Base-by-base conservation (phyloP, 92 coral and sea anemone genomes). In the Muricea muricata region DNA sequence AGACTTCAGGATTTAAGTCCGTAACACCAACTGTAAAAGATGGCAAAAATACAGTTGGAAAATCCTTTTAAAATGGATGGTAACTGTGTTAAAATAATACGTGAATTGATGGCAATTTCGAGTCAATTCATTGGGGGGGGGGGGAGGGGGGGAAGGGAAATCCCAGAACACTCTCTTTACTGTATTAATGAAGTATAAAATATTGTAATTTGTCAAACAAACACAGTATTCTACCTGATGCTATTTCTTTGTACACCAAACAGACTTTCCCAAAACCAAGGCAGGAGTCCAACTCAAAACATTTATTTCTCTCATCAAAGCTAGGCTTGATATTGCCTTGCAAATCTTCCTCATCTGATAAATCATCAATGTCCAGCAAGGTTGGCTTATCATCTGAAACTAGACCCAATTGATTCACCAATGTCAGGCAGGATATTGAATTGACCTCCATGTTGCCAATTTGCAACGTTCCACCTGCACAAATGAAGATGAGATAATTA, bases 361-460 rank as follows among this genome's bases (percentile, higher is more conserved):
- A 76, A 8, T 93, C 79, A 74, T 97, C 99, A 60, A 97, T 55
- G 71, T 97, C 99, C 1, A 92, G 88, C 72, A 97, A 76, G 21
- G 94, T 90, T 41, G 99, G 99, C n/a, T 57, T 87, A 57, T 97
- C 92, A 32, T 92, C 98, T 89, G 85, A 78, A 41, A 88, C 73
- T 5, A 90, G n/a, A 23, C 26, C 35, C 21, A 94, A 28, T 28
- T 77, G 80, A 63, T 86, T 86, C n/a, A 94, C 80, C 14, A 90
- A 83, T 11, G 87, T 75, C 20, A 97, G 52, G 8, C 92, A 88
- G 40, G 93, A 87, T 23, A 97, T 91, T 73, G 99, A 90, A 88
- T 97, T 97, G 61, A 97, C 90, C 80, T 97, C 99, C 98, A 97
- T 94, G 83, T 91, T 97, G 11, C 99, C 99, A 47, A 92, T 84